Percentiles rank a stretch among this genome's conserved stretches.
These are phyloP conservation scores for Rhynchonycteris naso DNA, from an alignment of 2,797 vertebrate species.

Conservation along the genomic window DNA sequence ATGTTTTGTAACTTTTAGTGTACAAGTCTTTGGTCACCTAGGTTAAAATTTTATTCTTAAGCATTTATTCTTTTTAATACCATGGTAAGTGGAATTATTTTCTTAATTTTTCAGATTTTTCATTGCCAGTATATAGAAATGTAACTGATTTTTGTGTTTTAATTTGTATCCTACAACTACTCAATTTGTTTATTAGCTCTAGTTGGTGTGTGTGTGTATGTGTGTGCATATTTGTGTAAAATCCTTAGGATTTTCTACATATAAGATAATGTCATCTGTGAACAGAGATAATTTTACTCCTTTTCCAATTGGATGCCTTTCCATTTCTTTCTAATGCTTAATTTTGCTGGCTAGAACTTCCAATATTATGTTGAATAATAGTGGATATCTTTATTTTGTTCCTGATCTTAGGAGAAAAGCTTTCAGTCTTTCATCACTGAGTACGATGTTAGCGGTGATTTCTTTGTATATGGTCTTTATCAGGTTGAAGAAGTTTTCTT, in stretches of 20 bases:
- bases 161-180: neutral
- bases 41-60: neutral
- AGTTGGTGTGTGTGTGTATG: neutral
- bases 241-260: neutral
- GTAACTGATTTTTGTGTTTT: neutral
- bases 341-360: neutral
- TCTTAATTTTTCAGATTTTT: constrained; percentile 34
- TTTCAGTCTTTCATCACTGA: neutral
- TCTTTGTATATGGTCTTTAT: neutral
- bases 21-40: neutral
- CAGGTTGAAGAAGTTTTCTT: neutral
- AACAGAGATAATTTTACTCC: neutral
- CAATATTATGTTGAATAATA: neutral
- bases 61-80: neutral
- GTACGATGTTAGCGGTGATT: neutral
- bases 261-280: neutral
- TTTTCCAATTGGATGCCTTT: neutral
- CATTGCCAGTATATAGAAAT: neutral
- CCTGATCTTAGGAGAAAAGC: neutral
- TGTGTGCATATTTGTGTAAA: neutral
- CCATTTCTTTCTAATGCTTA: neutral
- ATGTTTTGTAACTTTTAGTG: neutral
- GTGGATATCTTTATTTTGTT: neutral
- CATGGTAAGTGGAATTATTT: neutral
- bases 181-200: neutral